Conservation (phyloP, 2,888 invertebrate species). For the Diadromus collaris region DNA sequence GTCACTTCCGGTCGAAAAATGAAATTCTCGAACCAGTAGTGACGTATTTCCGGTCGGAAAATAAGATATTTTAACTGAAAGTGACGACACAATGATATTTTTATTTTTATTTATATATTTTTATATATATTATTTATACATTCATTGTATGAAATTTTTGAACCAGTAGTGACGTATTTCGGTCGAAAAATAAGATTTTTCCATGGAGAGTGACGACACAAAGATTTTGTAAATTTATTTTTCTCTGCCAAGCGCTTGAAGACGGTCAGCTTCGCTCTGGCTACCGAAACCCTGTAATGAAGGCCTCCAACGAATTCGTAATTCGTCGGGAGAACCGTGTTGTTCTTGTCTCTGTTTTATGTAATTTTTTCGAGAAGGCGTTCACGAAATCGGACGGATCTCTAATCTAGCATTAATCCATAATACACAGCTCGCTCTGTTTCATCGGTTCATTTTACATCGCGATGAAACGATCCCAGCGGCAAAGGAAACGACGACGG, state of each 20-base stretch:
- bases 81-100: no score
- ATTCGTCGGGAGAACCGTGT: background rate
- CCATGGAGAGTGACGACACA: no score
- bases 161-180: background rate
- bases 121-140: no score
- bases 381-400: slow-evolving; percentile 34
- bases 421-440: slow-evolving; percentile 24
- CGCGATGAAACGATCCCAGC: slow-evolving; percentile 40
- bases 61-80: no score
- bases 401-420: slow-evolving; percentile 49
- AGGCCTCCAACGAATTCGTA: background rate
- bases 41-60: background rate
- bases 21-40: background rate
- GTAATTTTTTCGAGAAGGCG: background rate
- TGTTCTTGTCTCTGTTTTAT: slow-evolving; percentile 8
- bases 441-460: slow-evolving; percentile 32
- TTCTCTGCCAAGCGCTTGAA: no score
- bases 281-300: background rate
- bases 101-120: no score
- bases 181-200: no score
- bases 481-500: slow-evolving; percentile 30
- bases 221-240: no score
- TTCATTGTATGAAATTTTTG: background rate
- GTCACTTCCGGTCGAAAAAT: background rate
- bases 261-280: no score